Evolutionary conservation across 2,888 invertebrate species (phyloP), one percentile per base, ranked within the genome.

Genomic region (Diogma glabrata): DNA sequence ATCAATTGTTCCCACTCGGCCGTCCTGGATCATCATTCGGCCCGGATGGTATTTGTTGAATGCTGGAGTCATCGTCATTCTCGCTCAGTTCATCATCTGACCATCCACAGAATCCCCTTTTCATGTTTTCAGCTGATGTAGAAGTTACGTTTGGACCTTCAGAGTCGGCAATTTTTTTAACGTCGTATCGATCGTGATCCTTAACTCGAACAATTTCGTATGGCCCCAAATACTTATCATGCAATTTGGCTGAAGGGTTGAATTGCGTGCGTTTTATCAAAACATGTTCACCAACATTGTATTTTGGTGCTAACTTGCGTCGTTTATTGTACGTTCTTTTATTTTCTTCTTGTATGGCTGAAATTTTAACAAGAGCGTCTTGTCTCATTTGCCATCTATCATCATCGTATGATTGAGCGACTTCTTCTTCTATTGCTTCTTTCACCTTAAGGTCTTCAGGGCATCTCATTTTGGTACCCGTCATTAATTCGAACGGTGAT

Each of bases 401-500:
- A n/a, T n/a, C n/a, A n/a, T n/a, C n/a, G n/a, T n/a, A n/a, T n/a
- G n/a, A n/a, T n/a, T n/a, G n/a, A n/a, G n/a, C n/a, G n/a, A n/a
- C n/a, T n/a, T n/a, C n/a, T n/a, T n/a, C n/a, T n/a, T n/a, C n/a
- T n/a, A n/a, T n/a, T n/a, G n/a, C n/a, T n/a, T n/a, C n/a, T n/a
- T n/a, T n/a, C n/a, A n/a, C n/a, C n/a, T n/a, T n/a, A n/a, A n/a
- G n/a, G 8, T 50, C 45, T 9, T 24, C 43, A 2, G 24, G 8
- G 4, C 19, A 16, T 23, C 47, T 19, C 51, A 55, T 53, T 14
- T 22, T 26, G 2, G 49, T 49, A 4, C 53, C 54, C 7, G 38
- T 17, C 26, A 55, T 5, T 6, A 54, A 3, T 19, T 54, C 47
- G 23, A 56, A 54, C 9, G 53, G 54, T 7, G 54, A 49, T 17